Conservation (phyloP, 2,888 invertebrate species). For the Eupithecia insigniata region DNA sequence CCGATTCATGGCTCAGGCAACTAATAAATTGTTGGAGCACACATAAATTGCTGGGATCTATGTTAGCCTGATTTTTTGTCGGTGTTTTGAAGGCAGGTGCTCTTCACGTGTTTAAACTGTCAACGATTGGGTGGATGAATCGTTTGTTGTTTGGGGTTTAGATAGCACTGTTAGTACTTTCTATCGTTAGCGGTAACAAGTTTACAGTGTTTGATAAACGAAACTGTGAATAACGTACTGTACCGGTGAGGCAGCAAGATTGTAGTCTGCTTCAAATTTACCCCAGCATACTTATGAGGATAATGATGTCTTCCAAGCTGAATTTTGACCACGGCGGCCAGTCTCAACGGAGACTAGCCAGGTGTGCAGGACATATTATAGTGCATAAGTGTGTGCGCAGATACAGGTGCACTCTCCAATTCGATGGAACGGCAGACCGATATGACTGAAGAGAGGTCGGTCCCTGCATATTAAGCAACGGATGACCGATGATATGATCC, state of each 20-base stretch:
- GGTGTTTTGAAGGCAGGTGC: slow-evolving; percentile 41
- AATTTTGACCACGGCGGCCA: no score
- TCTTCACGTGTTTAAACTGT: slow-evolving; percentile 31
- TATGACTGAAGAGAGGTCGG: no score
- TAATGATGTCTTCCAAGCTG: no score
- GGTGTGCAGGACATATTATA: no score
- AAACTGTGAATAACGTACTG: neutral
- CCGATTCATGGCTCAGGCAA: slow-evolving; percentile 57
- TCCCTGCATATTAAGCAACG: neutral
- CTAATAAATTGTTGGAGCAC: slow-evolving; percentile 59
- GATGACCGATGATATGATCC: neutral
- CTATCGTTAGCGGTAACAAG: neutral
- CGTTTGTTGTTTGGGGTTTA: slow-evolving; percentile 18
- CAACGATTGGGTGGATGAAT: slow-evolving; percentile 23
- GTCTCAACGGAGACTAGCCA: no score
- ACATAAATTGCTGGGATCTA: slow-evolving; percentile 59
- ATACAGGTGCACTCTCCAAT: no score
- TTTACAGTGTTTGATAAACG: neutral
- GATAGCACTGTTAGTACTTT: neutral
- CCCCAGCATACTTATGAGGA: neutral
- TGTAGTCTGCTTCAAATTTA: neutral
- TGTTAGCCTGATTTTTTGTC: slow-evolving; percentile 58
- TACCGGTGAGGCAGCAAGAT: neutral
- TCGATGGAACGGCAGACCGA: no score
- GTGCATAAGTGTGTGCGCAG: no score